Base-by-base conservation (phyloP, 1,140 invertebrate species). In the Himalopsyche phryganea region DNA sequence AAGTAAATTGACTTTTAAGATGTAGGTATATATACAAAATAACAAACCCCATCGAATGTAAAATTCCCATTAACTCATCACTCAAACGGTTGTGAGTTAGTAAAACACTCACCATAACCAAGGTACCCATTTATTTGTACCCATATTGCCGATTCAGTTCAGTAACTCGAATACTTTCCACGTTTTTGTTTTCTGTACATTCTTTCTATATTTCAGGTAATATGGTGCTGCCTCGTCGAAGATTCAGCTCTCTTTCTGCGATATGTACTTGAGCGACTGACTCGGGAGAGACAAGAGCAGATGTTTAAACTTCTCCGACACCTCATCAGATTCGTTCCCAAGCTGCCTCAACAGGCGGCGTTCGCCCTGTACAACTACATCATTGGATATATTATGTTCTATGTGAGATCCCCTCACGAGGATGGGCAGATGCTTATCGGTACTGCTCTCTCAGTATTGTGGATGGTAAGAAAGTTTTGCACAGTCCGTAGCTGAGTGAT, bases 321-420 rank as follows among this genome's bases (percentile, higher is more conserved):
- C 67, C 77, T 99, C 1, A 91, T 99, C 14, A 81, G 95, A 53
- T 96, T 95, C 71, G 90, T 98, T 52, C 91, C 92, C 2, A 86
- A 92, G 53, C 72, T 99, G 32, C 97, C 97, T 0, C 92, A 97
- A 61, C 96, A 99, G 75, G 96, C 96, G 5, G 97, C 97, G 0
- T 98, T 98, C 76, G 91, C 94, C n/a, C 73, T 99, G 0, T 98
- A 98, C 72, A 99, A 99, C 81, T 98, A 98, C 66, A 90, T 99
- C 59, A 98, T 99, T 68, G 98, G 98, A 13, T 99, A 98, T 69
- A 91, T 99, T 1, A 99, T 99, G 96, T 98, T 98, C 77, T 98
- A 98, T 70, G 95, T 98, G 0, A 76, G 98, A 49, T 89, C 93
- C 7, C 93, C 96, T 0, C 92, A 95, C 68, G 95, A 98, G 69